phyloP scores from a whole-genome alignment of 2,797 vertebrate species.

The Lacerta viridis region DNA sequence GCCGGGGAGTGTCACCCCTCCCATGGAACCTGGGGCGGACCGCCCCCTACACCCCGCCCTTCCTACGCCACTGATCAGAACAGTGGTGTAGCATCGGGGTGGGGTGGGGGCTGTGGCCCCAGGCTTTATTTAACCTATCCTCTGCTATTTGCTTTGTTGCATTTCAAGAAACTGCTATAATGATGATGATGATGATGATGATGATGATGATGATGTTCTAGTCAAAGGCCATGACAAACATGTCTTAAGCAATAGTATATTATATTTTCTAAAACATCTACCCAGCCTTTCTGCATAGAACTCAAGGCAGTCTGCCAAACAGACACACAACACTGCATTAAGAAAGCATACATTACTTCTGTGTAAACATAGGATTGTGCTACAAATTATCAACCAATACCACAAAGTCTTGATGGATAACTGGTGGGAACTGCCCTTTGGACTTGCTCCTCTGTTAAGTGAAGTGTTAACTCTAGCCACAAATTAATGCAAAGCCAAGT shows the following conservation, averaged over 20 bases:
- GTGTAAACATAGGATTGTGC: neutral
- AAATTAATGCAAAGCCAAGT: neutral
- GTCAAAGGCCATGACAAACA: too few relatives aligned
- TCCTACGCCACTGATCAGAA: too few relatives aligned
- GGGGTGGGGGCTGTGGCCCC: too few relatives aligned
- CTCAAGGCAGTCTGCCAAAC: neutral
- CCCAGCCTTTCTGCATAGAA: neutral
- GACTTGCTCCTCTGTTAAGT: neutral
- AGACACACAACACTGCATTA: neutral
- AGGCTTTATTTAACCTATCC: neutral
- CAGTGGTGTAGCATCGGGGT: too few relatives aligned
- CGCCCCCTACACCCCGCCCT: too few relatives aligned
- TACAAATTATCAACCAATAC: neutral
- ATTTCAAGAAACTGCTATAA: neutral
- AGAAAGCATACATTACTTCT: neutral
- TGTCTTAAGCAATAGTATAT: too few relatives aligned
- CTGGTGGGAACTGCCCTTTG: neutral
- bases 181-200: too few relatives aligned
- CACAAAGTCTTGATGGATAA: neutral
- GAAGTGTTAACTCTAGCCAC: neutral
- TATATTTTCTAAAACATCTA: neutral
- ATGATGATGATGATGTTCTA: too few relatives aligned
- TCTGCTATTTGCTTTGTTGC: neutral
- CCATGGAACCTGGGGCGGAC: too few relatives aligned
- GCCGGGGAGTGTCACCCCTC: too few relatives aligned